Conservation (phyloP, 2,113 vertebrate species). For the Charina bottae region DNA sequence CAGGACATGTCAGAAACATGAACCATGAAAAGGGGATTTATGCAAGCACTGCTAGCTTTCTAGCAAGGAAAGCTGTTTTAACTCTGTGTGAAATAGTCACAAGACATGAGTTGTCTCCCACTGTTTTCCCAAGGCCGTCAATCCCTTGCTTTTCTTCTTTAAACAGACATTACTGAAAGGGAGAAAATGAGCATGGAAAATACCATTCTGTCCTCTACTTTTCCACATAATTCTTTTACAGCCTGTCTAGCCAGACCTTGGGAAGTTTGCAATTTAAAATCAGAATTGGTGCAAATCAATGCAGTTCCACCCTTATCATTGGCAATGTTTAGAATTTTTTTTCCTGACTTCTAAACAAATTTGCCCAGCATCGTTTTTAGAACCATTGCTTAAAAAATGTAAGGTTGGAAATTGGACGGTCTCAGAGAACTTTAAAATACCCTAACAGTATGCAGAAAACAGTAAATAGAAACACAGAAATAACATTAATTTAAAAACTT, state of each 20-base stretch:
- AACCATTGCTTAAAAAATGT: too few relatives aligned
- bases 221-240: conserved; percentile 38
- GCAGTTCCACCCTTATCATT: not conserved
- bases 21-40: not conserved
- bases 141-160: conserved; percentile 51
- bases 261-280: conserved; percentile 34
- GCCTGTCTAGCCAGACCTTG: conserved; percentile 43
- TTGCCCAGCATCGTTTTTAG: too few relatives aligned
- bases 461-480: too few relatives aligned
- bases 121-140: conserved; percentile 47
- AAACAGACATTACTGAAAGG: conserved; percentile 64
- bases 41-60: not conserved
- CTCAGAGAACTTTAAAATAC: too few relatives aligned
- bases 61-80: conserved; percentile 13
- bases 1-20: not conserved
- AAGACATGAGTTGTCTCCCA: conserved; percentile 18
- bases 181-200: conserved; percentile 39
- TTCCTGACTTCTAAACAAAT: too few relatives aligned
- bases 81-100: conserved; percentile 21
- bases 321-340: too few relatives aligned
- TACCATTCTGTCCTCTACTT: conserved; percentile 34
- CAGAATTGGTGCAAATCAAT: not conserved
- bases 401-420: too few relatives aligned
- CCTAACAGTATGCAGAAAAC: too few relatives aligned
- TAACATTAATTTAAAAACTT: too few relatives aligned